phyloP scores from a whole-genome alignment of 2,113 vertebrate species.

The Thalassarche chlororhynchos region DNA sequence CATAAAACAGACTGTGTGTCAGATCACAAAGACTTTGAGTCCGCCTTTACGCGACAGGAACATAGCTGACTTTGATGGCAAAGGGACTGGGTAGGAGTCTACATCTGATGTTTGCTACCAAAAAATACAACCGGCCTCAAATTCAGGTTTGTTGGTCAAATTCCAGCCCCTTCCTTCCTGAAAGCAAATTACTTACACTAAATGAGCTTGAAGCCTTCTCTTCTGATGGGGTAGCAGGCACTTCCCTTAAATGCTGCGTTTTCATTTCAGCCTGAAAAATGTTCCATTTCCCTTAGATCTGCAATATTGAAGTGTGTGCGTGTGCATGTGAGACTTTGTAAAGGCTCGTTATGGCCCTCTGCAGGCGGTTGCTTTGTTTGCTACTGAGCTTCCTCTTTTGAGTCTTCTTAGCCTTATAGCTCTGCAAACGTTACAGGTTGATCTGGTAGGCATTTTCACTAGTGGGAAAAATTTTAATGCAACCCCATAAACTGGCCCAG shows the following conservation, averaged over 20 bases:
- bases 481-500: neutral
- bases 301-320: neutral
- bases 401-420: neutral
- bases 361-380: neutral
- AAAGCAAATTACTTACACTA: neutral
- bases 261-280: neutral
- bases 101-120: neutral
- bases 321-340: neutral
- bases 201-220: neutral
- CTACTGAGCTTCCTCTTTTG: neutral
- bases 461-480: neutral
- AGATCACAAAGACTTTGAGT: neutral
- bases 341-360: neutral
- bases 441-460: neutral
- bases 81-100: neutral
- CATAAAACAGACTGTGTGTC: neutral
- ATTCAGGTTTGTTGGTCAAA: neutral
- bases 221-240: neutral
- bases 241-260: neutral
- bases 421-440: neutral
- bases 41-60: neutral
- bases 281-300: neutral
- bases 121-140: neutral
- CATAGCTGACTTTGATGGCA: neutral
- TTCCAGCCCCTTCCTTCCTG: neutral